Percentiles rank a stretch among this genome's conserved stretches.
These are phyloP conservation scores for Oscheius sp. DNA, from an alignment of 2,888 invertebrate genomes.

Conservation along the genomic window DNA sequence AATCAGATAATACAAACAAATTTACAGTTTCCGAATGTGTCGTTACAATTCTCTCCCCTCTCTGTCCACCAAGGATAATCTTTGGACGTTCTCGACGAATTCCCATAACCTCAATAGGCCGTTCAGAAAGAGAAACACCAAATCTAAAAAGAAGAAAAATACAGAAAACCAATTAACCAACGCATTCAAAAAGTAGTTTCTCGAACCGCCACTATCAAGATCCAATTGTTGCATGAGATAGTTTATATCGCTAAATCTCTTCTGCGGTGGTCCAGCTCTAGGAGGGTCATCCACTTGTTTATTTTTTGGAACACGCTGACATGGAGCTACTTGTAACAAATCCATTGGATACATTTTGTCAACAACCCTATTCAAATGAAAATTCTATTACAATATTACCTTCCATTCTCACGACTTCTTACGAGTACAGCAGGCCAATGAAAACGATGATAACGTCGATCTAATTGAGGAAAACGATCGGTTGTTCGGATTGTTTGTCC, in stretches of 20 bases:
- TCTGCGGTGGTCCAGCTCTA: slow-evolving; percentile 19
- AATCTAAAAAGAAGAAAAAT: slow-evolving; percentile 27
- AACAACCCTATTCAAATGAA: not conserved
- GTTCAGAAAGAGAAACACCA: slow-evolving; percentile 11
- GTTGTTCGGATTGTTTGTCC: slow-evolving; percentile 2
- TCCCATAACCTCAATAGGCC: slow-evolving; percentile 11
- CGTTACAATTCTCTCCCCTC: not conserved
- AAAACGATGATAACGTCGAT: not conserved
- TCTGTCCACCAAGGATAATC: not conserved
- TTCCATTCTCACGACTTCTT: not conserved
- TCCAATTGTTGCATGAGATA: slow-evolving; percentile 24
- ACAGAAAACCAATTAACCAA: too few species aligned
- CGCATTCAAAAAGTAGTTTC: slow-evolving; percentile 21
- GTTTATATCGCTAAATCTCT: slow-evolving; percentile 18
- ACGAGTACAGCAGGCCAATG: slow-evolving; percentile 26
- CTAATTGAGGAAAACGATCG: slow-evolving; percentile 8
- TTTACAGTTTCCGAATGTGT: not conserved
- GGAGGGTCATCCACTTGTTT: slow-evolving; percentile 20
- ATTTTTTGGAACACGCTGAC: slow-evolving; percentile 18
- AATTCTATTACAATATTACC: not conserved
- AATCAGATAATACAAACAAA: not conserved
- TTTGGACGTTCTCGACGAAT: slow-evolving; percentile 23
- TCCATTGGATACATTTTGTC: slow-evolving; percentile 24
- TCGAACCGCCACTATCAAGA: slow-evolving; percentile 11
- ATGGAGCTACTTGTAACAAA: slow-evolving; percentile 6